A percentile compares a stretch with the other conserved stretches of the same genome.
These are phyloP conservation scores for Actinia tenebrosa DNA, from an alignment of 64 coral and sea anemone species.

Conservation along the genomic window DNA sequence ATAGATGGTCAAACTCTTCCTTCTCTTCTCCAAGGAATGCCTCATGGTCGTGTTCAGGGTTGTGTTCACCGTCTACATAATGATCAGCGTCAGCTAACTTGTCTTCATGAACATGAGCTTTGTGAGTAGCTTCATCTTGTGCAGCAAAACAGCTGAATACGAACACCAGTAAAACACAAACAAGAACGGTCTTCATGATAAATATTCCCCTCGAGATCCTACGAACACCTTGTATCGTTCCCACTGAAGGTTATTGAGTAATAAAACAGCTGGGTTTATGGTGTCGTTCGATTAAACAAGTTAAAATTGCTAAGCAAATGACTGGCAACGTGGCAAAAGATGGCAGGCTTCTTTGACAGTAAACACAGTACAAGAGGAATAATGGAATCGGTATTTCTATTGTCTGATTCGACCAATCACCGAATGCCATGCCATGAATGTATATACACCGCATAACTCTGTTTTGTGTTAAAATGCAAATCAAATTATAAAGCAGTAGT, in stretches of 20 bases:
- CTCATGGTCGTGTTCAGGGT: constrained; percentile 85
- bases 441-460: not conserved
- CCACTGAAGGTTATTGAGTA: not conserved
- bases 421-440: not conserved
- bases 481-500: not conserved
- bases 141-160: constrained; percentile 40
- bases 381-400: not conserved
- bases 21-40: constrained; percentile 88
- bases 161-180: constrained; percentile 25
- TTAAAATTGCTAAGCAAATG: constrained; percentile 19
- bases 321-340: constrained; percentile 48
- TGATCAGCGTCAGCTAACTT: constrained; percentile 80
- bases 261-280: not conserved
- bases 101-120: constrained; percentile 63
- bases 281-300: constrained; percentile 4
- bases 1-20: constrained; percentile 84
- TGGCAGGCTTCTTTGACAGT: constrained; percentile 30
- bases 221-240: not conserved
- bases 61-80: constrained; percentile 65
- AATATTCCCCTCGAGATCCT: not conserved
- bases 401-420: not conserved
- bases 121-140: not conserved
- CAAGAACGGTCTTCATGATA: not conserved
- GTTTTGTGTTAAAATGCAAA: not conserved
- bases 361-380: not conserved